Evolutionary conservation across 2,797 vertebrate genomes (phyloP).

Genomic region (Pangasius larnaudii): DNA sequence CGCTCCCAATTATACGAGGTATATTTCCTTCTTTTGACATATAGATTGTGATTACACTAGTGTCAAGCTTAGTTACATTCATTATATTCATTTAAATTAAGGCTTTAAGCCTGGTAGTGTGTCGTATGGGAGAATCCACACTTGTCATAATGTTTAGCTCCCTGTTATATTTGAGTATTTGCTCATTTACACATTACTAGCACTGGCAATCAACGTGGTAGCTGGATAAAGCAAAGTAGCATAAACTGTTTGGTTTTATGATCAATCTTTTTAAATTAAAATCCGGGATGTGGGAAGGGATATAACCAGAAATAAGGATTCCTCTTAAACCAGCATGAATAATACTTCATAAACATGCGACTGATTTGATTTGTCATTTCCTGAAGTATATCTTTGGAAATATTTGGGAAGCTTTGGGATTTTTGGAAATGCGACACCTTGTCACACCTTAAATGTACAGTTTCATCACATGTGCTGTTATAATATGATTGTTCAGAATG

Average conservation of each 20-base stretch:
- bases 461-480: not conserved
- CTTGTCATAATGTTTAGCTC: not conserved
- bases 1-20: conserved; percentile 54
- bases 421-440: not conserved
- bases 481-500: not conserved
- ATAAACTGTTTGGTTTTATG: not conserved
- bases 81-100: not conserved
- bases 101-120: not conserved
- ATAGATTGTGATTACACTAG: not conserved
- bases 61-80: not conserved
- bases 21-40: not conserved
- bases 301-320: not conserved
- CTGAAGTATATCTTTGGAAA: not conserved
- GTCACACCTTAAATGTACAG: not conserved
- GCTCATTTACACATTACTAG: not conserved
- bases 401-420: not conserved
- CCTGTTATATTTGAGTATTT: not conserved
- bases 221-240: not conserved
- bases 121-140: not conserved
- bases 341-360: not conserved
- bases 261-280: not conserved
- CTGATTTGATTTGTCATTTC: not conserved
- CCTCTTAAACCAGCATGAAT: not conserved
- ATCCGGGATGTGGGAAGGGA: not conserved
- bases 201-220: not conserved